phyloP scores from a whole-genome alignment of 2,113 vertebrate genomes.

The Marmota monax region DNA sequence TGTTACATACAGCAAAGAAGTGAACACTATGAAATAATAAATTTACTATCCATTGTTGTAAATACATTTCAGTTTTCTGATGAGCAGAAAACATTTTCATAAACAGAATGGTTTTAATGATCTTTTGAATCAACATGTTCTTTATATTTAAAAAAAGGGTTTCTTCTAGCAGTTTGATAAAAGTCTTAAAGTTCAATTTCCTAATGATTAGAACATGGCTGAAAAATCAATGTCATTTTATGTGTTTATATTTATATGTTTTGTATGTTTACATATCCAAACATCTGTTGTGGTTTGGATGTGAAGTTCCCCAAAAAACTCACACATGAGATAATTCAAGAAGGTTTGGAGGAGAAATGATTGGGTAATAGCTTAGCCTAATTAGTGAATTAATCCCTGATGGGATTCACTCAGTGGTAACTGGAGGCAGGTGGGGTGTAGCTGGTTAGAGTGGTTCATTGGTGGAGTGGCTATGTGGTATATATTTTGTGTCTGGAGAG shows the following conservation, averaged over 20 bases:
- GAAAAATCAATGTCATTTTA: neutral
- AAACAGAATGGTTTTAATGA: neutral
- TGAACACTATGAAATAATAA: conserved; percentile 9
- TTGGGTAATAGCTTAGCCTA: no score
- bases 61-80: conserved; percentile 56
- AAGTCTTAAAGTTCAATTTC: conserved; percentile 11
- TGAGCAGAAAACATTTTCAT: conserved; percentile 32
- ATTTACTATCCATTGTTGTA: neutral
- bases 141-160: neutral
- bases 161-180: conserved; percentile 28
- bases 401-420: no score
- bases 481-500: no score
- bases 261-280: no score
- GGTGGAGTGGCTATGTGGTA: no score
- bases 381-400: no score
- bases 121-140: neutral
- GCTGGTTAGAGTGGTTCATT: no score
- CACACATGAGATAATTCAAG: no score
- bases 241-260: no score
- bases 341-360: no score
- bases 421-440: no score
- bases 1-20: neutral
- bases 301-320: no score
- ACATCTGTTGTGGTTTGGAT: neutral
- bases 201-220: conserved; percentile 20